phyloP scores from a whole-genome alignment of 2,888 invertebrate genomes.

The Dasypolia templi region DNA sequence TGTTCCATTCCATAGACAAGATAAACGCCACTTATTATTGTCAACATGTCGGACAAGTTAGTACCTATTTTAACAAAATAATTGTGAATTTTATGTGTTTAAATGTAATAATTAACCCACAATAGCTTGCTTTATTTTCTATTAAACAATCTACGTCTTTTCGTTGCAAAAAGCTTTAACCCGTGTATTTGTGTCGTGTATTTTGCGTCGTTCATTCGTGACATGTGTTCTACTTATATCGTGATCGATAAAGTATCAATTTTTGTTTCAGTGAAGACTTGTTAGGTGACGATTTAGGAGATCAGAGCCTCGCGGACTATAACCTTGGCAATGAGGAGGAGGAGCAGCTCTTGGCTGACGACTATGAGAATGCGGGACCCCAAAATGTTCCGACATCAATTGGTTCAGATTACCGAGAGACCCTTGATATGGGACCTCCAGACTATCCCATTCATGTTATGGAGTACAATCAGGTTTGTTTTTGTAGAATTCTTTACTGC shows the following conservation, averaged over 20 bases:
- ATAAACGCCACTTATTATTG: slow-evolving; percentile 64
- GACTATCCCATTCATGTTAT: slow-evolving; percentile 78
- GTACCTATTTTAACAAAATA: slow-evolving; percentile 72
- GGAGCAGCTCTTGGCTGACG: slow-evolving; percentile 87
- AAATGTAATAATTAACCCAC: not conserved
- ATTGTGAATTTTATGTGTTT: slow-evolving; percentile 20
- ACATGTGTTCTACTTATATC: slow-evolving; percentile 59
- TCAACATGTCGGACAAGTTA: slow-evolving; percentile 89
- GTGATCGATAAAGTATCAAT: slow-evolving; percentile 60
- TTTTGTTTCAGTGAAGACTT: slow-evolving; percentile 87
- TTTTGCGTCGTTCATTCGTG: slow-evolving; percentile 48
- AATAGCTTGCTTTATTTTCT: not conserved
- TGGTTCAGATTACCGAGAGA: slow-evolving; percentile 73
- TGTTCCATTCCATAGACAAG: slow-evolving; percentile 48
- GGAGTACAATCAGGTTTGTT: slow-evolving; percentile 78
- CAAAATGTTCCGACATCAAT: slow-evolving; percentile 84
- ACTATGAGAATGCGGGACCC: slow-evolving; percentile 81
- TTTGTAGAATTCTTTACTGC: not conserved
- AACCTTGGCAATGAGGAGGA: slow-evolving; percentile 89
- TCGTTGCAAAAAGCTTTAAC: slow-evolving; percentile 1
- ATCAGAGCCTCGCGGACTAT: slow-evolving; percentile 88
- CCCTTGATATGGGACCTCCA: slow-evolving; percentile 74
- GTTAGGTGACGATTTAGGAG: slow-evolving; percentile 87
- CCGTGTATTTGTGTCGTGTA: slow-evolving; percentile 14
- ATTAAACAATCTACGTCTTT: not conserved